Conservation (phyloP, 2,113 vertebrate species). For the Catagonus wagneri region DNA sequence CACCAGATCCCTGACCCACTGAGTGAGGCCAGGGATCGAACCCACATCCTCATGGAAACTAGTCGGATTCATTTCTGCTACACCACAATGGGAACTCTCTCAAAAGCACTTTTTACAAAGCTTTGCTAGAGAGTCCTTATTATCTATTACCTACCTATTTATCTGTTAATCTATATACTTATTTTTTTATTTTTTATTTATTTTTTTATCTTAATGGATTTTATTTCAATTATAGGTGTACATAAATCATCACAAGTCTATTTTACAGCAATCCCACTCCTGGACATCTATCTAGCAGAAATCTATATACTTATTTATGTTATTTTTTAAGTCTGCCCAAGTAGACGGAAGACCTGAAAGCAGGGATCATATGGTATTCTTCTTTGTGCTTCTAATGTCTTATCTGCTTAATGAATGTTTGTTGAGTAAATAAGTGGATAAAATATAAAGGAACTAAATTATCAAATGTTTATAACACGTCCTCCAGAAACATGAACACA, state of each 20-base stretch:
- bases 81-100: neutral
- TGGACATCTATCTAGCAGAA: too few species aligned
- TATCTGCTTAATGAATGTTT: neutral
- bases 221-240: too few species aligned
- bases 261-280: too few species aligned
- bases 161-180: neutral
- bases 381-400: neutral
- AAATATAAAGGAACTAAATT: conserved; percentile 24
- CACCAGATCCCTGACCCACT: too few species aligned
- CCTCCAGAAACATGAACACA: neutral
- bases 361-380: neutral
- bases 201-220: too few species aligned
- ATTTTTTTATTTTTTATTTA: too few species aligned
- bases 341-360: neutral
- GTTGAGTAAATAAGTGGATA: conserved; percentile 17
- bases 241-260: too few species aligned
- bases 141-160: neutral
- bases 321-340: neutral
- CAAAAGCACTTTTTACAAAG: neutral
- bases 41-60: too few species aligned
- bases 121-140: neutral
- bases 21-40: too few species aligned
- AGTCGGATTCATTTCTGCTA: too few species aligned
- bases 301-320: neutral
- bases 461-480: conserved; percentile 15